These are phyloP conservation scores for Alitta virens DNA, from an alignment of 2,888 invertebrate species.

Conservation along the genomic window DNA sequence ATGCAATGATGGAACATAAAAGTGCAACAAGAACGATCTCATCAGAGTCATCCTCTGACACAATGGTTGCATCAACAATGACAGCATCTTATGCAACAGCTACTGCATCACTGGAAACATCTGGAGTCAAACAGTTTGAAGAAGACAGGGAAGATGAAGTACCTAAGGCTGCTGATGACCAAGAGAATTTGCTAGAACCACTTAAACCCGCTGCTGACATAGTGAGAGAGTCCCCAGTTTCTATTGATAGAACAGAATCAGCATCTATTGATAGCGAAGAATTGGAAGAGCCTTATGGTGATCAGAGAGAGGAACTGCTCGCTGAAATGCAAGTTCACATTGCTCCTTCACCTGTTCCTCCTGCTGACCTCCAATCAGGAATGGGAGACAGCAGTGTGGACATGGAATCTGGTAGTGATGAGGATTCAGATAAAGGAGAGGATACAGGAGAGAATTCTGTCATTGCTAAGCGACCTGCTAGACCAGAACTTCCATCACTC, in stretches of 20 bases:
- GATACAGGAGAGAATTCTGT: not conserved
- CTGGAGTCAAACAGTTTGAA: not conserved
- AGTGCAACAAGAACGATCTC: slow-evolving; percentile 3
- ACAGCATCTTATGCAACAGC: slow-evolving; percentile 29
- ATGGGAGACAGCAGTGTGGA: not conserved
- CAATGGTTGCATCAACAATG: slow-evolving; percentile 18
- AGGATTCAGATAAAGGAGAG: not conserved
- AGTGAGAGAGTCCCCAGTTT: slow-evolving; percentile 13
- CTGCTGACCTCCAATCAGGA: not conserved
- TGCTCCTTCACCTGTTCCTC: slow-evolving; percentile 24
- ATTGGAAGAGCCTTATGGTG: slow-evolving; percentile 31
- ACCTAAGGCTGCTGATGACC: not conserved
- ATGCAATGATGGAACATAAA: slow-evolving; percentile 5
- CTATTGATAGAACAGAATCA: slow-evolving; percentile 31
- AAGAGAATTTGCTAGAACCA: not conserved
- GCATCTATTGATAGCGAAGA: slow-evolving; percentile 48
- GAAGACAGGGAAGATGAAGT: not conserved
- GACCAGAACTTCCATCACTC: not conserved
- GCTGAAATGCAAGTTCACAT: slow-evolving; percentile 36
- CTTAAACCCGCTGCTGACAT: not conserved
- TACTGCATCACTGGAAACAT: slow-evolving; percentile 25
- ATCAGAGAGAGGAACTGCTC: slow-evolving; percentile 37
- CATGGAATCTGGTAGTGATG: slow-evolving; percentile 1
- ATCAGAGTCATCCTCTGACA: slow-evolving; percentile 13
- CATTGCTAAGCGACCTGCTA: not conserved